These are phyloP conservation scores for Oedothorax gibbosus DNA, from an alignment of 1,140 invertebrate genomes.

Conservation along the genomic window DNA sequence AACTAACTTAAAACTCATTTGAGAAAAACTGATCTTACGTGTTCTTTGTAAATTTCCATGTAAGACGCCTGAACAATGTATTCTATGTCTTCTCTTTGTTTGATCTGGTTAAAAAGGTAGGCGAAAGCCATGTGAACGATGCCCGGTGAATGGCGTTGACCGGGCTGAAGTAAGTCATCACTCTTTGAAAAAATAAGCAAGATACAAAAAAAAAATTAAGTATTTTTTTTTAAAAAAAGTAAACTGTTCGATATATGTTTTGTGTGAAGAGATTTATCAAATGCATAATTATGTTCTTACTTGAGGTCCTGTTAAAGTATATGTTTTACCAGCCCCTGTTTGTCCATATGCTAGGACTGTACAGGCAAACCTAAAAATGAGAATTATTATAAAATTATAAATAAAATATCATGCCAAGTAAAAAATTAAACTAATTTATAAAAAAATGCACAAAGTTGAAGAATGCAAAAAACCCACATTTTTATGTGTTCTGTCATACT, in stretches of 20 bases:
- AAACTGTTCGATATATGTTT: background rate
- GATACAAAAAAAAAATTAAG: background rate
- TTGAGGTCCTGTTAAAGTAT: slow-evolving; percentile 91
- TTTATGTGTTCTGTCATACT: no score
- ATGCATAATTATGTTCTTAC: slow-evolving; percentile 39
- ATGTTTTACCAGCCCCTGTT: slow-evolving; percentile 96
- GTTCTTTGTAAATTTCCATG: slow-evolving; percentile 96
- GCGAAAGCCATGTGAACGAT: slow-evolving; percentile 76
- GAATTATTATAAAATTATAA: background rate
- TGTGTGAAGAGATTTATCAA: background rate
- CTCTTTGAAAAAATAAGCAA: slow-evolving; percentile 14
- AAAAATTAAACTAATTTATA: background rate
- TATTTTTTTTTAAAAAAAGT: background rate
- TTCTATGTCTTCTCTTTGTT: slow-evolving; percentile 74
- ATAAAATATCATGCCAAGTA: background rate
- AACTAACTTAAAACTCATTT: slow-evolving; percentile 64
- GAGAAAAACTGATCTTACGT: slow-evolving; percentile 73
- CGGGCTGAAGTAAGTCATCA: slow-evolving; percentile 28
- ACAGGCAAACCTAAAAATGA: slow-evolving; percentile 79
- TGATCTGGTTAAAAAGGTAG: slow-evolving; percentile 86
- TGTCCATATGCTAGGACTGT: slow-evolving; percentile 97
- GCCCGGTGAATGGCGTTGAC: slow-evolving; percentile 36
- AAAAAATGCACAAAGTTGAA: no score
- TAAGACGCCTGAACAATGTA: slow-evolving; percentile 93
- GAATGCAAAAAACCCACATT: no score